Percentiles rank a stretch among this genome's conserved stretches.
Evolutionary conservation across 2,113 vertebrate species (phyloP).

Genomic region (Sinosuthora webbiana): DNA sequence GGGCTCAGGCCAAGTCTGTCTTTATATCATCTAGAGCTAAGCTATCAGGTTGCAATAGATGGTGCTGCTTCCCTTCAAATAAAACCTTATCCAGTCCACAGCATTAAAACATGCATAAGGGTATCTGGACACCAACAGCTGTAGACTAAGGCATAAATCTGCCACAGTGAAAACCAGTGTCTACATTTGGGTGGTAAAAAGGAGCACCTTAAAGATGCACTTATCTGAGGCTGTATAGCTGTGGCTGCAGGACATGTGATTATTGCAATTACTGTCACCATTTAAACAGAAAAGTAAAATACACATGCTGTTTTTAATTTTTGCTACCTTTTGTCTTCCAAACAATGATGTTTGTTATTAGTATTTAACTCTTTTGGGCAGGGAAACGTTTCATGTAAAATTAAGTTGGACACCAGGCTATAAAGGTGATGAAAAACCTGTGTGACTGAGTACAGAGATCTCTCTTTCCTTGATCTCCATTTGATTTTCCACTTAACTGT

Average conservation of each 20-base stretch:
- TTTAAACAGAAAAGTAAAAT: neutral
- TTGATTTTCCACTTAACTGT: neutral
- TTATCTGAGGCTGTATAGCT: neutral
- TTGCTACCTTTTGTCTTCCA: neutral
- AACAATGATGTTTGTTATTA: neutral
- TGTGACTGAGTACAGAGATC: neutral
- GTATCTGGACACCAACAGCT: neutral
- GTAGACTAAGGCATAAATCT: neutral
- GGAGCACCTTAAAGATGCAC: neutral
- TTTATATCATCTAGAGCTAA: neutral
- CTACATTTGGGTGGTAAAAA: neutral
- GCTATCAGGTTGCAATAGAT: slow-evolving; percentile 49
- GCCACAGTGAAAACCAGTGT: neutral
- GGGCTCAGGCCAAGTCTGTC: neutral
- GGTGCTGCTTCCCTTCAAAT: slow-evolving; percentile 49
- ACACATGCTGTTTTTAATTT: neutral
- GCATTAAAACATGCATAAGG: neutral
- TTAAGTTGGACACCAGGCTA: neutral
- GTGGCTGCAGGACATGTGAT: neutral
- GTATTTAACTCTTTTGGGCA: neutral
- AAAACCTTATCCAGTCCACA: neutral
- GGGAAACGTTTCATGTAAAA: neutral
- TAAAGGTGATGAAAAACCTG: neutral
- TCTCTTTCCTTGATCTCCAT: neutral
- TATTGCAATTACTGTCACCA: neutral